These are phyloP conservation scores for Serilophus lunatus DNA, from an alignment of 2,113 vertebrate species.

Conservation along the genomic window DNA sequence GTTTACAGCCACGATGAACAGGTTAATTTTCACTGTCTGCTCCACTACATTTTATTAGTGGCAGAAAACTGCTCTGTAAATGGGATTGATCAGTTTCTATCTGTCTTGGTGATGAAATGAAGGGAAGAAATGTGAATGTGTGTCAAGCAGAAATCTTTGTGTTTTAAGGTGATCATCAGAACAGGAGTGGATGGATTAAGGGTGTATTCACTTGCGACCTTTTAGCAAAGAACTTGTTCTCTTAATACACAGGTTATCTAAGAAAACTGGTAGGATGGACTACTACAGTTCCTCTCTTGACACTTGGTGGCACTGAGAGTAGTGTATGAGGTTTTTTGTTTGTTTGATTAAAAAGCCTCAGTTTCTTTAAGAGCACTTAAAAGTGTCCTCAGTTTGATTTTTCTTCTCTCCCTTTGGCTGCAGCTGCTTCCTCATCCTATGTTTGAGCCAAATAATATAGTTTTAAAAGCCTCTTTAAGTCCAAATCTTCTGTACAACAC, in stretches of 20 bases:
- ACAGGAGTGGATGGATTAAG: background rate
- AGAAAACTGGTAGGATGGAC: background rate
- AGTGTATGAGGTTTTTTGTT: background rate
- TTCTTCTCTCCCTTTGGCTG: background rate
- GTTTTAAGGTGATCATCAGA: background rate
- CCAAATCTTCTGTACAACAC: background rate
- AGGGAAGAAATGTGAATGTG: background rate
- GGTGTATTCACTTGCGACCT: background rate
- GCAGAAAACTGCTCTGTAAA: background rate
- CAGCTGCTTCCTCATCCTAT: background rate
- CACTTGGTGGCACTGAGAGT: background rate
- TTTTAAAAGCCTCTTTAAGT: background rate
- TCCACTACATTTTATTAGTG: background rate
- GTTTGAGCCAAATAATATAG: background rate
- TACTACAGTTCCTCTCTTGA: background rate
- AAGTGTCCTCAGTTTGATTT: background rate
- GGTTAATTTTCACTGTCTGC: background rate
- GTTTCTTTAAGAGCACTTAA: background rate
- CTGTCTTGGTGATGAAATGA: background rate
- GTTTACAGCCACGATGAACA: background rate
- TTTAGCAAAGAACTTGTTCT: background rate
- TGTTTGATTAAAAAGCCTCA: background rate
- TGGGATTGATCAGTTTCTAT: background rate
- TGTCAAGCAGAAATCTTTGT: background rate
- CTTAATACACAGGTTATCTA: background rate